phyloP scores from a whole-genome alignment of 2,888 invertebrate genomes.

The Onchidella celtica region DNA sequence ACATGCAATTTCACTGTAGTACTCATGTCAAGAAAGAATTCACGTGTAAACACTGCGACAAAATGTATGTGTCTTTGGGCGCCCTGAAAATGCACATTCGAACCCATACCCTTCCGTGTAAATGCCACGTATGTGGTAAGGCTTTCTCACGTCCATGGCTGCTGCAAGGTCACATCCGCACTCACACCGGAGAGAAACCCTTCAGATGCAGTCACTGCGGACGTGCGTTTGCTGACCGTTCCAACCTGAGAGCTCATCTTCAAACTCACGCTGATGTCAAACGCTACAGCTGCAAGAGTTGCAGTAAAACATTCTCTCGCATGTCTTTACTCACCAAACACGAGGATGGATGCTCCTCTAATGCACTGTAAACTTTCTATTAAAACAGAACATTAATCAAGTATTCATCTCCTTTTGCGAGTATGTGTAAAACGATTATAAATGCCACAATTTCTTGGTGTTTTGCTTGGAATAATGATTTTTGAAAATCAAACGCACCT shows the following conservation, averaged over 20 bases:
- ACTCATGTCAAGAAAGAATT: slow-evolving; percentile 90
- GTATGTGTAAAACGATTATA: too few relatives aligned
- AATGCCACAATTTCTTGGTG: too few relatives aligned
- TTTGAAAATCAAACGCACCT: too few relatives aligned
- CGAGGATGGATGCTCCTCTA: slow-evolving; percentile 52
- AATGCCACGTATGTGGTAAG: slow-evolving; percentile 97
- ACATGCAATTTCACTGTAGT: slow-evolving; percentile 96
- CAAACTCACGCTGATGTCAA: slow-evolving; percentile 99
- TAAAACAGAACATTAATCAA: too few relatives aligned
- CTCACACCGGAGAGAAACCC: slow-evolving; percentile 98
- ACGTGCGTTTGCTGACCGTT: slow-evolving; percentile 97
- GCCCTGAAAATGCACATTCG: slow-evolving; percentile 99
- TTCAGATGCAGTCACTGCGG: slow-evolving; percentile 97
- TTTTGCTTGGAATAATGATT: too few relatives aligned
- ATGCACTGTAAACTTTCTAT: neutral
- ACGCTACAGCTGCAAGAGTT: slow-evolving; percentile 96
- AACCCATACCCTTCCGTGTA: slow-evolving; percentile 98
- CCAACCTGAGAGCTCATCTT: slow-evolving; percentile 96
- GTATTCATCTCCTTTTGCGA: too few relatives aligned
- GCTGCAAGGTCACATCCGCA: slow-evolving; percentile 97
- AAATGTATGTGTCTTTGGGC: slow-evolving; percentile 95
- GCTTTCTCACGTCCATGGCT: slow-evolving; percentile 98
- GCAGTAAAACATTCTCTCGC: slow-evolving; percentile 97
- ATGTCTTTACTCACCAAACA: slow-evolving; percentile 98
- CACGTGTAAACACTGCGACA: slow-evolving; percentile 97